These are phyloP conservation scores for Tauraco hartlaubi DNA, from an alignment of 2,797 vertebrate genomes.

Conservation along the genomic window DNA sequence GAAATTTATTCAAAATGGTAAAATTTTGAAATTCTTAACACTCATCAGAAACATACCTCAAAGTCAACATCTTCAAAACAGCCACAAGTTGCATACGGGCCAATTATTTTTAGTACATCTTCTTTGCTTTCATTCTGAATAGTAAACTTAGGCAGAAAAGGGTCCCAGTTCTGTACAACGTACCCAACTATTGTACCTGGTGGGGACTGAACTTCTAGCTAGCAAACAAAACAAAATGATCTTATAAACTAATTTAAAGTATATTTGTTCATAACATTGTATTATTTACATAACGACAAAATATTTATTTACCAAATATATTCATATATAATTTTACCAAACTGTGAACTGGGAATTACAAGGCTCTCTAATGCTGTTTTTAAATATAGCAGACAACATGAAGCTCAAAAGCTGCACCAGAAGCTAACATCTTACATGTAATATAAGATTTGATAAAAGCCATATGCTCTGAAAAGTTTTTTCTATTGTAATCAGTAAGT, in stretches of 20 bases:
- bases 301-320: neutral
- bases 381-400: neutral
- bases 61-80: constrained; percentile 86
- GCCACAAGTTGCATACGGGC: constrained; percentile 82
- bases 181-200: constrained; percentile 82
- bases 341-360: neutral
- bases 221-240: constrained; percentile 3
- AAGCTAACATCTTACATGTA: neutral
- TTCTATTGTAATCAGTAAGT: neutral
- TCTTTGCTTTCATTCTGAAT: constrained; percentile 83
- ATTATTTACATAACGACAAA: neutral
- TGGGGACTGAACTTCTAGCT: constrained; percentile 85
- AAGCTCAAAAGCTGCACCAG: neutral
- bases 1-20: neutral
- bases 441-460: neutral
- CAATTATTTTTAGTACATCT: constrained; percentile 83
- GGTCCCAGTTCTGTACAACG: constrained; percentile 84
- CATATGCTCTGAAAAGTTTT: neutral
- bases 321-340: neutral
- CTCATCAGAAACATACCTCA: constrained; percentile 74
- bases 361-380: neutral
- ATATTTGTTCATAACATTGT: neutral
- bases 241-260: neutral
- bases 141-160: constrained; percentile 83
- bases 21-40: neutral